Conservation (phyloP, 2,888 invertebrate genomes). For the Steinernema scapterisci region DNA sequence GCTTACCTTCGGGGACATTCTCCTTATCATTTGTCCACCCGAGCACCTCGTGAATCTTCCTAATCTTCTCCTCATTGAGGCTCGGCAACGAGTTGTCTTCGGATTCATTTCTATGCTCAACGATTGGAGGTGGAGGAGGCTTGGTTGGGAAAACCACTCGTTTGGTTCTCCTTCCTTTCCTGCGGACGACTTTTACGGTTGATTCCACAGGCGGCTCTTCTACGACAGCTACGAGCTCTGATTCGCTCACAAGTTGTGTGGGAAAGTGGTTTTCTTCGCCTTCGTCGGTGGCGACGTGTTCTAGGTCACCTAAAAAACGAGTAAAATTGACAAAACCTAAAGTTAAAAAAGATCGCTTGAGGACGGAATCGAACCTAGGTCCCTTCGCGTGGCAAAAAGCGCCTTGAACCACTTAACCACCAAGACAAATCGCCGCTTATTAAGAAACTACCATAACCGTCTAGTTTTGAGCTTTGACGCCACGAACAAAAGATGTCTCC, state of each 20-base stretch:
- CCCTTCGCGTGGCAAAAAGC: too few species aligned
- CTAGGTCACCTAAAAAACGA: neutral
- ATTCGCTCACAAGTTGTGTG: neutral
- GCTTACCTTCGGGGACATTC: neutral
- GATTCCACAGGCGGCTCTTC: neutral
- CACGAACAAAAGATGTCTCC: too few species aligned
- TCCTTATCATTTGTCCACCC: constrained; percentile 8
- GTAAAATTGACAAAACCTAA: too few species aligned
- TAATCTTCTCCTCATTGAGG: constrained; percentile 16
- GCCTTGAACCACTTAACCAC: too few species aligned
- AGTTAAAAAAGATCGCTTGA: too few species aligned
- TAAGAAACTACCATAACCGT: too few species aligned
- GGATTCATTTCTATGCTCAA: constrained; percentile 3
- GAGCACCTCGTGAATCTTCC: constrained; percentile 15
- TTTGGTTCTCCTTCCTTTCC: neutral
- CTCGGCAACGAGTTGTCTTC: constrained; percentile 23
- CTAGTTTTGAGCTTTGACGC: too few species aligned
- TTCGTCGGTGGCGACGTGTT: neutral
- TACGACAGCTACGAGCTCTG: constrained; percentile 9
- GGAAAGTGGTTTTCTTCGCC: neutral
- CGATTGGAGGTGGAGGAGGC: neutral
- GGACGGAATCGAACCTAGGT: too few species aligned
- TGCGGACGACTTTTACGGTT: neutral
- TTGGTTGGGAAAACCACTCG: neutral
- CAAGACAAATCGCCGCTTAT: too few species aligned